Evolutionary conservation across 1,140 invertebrate genomes (phyloP), one percentile per base, ranked within the genome.

Genomic region (Pygmarrhopalites habei): DNA sequence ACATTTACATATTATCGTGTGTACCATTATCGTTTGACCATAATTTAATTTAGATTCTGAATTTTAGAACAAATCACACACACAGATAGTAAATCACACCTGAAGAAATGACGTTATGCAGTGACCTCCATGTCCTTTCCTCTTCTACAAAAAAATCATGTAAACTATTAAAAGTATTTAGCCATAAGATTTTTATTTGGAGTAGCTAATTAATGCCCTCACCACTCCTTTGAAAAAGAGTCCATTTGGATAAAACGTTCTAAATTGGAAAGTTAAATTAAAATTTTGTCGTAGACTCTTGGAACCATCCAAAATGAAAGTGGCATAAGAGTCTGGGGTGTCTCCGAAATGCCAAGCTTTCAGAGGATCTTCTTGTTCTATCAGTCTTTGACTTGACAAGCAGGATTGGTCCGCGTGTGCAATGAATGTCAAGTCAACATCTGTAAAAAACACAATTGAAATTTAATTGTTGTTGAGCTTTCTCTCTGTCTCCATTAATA

Each of bases 301-400:
- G 39, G 82, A 79, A 23, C 79, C 80, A 47, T 81, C 79, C 12
- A 88, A 75, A 62, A 83, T 80, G 19, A 89, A 75, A 62, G 82
- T 79, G 0, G 90, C 85, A 72, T 89, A 86, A 73, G 89, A 91
- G 64, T 87, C 80, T 0, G 81, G 74, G 56, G 82, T 81, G 74
- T 93, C 90, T 2, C 90, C 91, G 71, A 93, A 92, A 76, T 91
- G 90, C 7, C 89, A 82, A 15, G 90, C 90, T 32, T 91, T 87
- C 47, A 88, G 77, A 0, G 83, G 85, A 71, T 89, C 63, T 44
- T 67, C 65, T 39, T 67, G 55, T 5, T 60, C 55, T 46, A 66
- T 62, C 19, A 61, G 12, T 28, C 15, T 14, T 14, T 52, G 23
- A 21, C 89, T 49, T 85, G 86, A 2, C 44, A 25, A 15, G 17